Evolutionary conservation across 2,113 vertebrate species (phyloP).

Genomic region (Macquaria ambigua): DNA sequence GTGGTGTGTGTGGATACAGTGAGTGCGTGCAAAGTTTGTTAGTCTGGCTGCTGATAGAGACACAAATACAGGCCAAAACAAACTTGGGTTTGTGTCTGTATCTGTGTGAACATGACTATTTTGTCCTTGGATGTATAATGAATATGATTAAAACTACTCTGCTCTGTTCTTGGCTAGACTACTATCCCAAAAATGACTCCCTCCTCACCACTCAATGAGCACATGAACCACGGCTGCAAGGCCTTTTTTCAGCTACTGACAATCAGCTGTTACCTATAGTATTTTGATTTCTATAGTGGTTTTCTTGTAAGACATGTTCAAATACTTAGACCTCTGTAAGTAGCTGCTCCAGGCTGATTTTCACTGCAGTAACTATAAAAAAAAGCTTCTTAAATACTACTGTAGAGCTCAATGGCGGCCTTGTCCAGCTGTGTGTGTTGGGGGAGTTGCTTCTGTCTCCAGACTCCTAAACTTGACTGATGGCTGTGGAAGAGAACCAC

Average conservation of each 20-base stretch:
- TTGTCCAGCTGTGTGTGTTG: constrained; percentile 72
- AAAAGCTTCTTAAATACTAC: constrained; percentile 38
- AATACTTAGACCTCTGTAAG: constrained; percentile 7
- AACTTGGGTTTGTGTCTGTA: constrained; percentile 1
- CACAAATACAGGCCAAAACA: constrained; percentile 1
- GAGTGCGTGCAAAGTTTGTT: constrained; percentile 39
- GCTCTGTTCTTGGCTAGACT: neutral
- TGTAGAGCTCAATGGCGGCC: constrained; percentile 63
- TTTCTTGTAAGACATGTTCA: constrained; percentile 8
- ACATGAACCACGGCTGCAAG: neutral
- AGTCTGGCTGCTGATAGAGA: constrained; percentile 18
- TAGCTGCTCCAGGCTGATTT: constrained; percentile 9
- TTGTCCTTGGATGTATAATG: constrained; percentile 2
- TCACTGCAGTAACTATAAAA: constrained; percentile 46
- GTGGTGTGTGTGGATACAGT: neutral
- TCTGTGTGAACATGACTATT: constrained; percentile 2
- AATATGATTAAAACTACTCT: neutral
- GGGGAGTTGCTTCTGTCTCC: constrained; percentile 47
- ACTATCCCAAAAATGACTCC: neutral
- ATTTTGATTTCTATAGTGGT: neutral
- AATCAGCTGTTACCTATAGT: constrained; percentile 1
- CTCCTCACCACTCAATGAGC: neutral
- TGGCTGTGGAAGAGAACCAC: constrained; percentile 59
- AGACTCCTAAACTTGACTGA: constrained; percentile 73
- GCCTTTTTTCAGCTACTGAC: neutral